phyloP scores from a whole-genome alignment of 2,888 invertebrate species.

The Timandra comae region DNA sequence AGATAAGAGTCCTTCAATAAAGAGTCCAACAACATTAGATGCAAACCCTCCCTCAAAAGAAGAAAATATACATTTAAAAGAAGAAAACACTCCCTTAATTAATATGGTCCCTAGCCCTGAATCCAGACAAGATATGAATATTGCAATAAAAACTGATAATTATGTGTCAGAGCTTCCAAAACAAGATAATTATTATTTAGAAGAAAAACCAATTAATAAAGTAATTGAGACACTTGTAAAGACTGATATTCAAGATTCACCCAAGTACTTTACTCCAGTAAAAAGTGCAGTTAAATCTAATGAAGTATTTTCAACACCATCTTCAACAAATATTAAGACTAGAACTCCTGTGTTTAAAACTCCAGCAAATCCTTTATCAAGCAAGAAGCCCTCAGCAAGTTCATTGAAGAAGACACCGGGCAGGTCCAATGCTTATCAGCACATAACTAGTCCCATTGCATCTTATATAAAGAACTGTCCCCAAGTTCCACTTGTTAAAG shows the following conservation, averaged over 20 bases:
- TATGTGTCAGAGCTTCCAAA: no score
- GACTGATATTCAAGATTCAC: constrained; percentile 5
- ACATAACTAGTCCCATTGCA: constrained; percentile 58
- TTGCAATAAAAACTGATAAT: no score
- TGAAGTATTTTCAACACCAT: constrained; percentile 22
- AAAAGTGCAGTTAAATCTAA: constrained; percentile 19
- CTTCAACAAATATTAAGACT: constrained; percentile 17
- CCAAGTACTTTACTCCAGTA: constrained; percentile 25
- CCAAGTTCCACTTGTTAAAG: constrained; percentile 44
- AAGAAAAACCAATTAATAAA: no score
- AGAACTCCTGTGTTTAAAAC: constrained; percentile 37
- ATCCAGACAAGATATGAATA: no score
- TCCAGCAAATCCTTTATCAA: constrained; percentile 30
- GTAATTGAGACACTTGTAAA: no score
- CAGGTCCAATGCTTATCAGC: constrained; percentile 39
- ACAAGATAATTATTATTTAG: no score
- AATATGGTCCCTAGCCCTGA: no score
- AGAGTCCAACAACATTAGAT: neutral
- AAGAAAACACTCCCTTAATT: no score
- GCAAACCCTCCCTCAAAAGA: no score
- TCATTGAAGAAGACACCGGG: constrained; percentile 36
- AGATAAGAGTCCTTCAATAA: no score
- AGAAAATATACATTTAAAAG: no score
- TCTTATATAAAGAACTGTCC: constrained; percentile 55
- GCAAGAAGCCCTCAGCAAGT: constrained; percentile 30